These are phyloP conservation scores for Caloenas nicobarica DNA, from an alignment of 2,113 vertebrate genomes.

Conservation along the genomic window DNA sequence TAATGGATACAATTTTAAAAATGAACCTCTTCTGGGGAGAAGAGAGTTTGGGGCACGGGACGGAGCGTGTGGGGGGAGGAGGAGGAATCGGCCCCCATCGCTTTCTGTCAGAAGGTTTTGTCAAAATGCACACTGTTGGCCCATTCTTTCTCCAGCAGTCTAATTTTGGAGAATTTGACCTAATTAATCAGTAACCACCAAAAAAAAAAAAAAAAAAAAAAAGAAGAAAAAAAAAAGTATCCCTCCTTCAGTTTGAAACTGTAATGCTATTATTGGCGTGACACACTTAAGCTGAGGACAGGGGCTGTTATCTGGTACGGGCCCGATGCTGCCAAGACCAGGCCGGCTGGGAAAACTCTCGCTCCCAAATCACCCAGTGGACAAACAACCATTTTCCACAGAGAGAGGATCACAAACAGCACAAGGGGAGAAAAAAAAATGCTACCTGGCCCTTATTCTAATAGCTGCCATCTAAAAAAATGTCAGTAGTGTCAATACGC, in stretches of 20 bases:
- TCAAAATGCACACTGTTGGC: background rate
- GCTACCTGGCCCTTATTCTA: background rate
- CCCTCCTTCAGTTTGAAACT: slow-evolving; percentile 32
- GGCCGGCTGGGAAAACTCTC: background rate
- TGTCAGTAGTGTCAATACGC: rapidly evolving
- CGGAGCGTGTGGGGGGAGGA: rapidly evolving
- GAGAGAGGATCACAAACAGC: background rate
- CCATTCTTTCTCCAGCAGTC: slow-evolving; percentile 1
- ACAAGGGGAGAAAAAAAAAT: background rate
- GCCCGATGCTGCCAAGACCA: rapidly evolving
- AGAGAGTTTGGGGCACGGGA: background rate
- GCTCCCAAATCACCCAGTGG: background rate
- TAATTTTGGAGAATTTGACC: slow-evolving; percentile 76
- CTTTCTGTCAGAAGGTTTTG: background rate
- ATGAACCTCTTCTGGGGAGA: slow-evolving; percentile 60
- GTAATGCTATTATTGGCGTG: slow-evolving; percentile 53
- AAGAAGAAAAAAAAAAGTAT: background rate
- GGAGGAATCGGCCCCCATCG: background rate
- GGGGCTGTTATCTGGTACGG: background rate
- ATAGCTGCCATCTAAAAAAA: background rate
- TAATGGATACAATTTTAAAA: slow-evolving; percentile 56
- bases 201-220: background rate
- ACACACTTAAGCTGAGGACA: slow-evolving; percentile 50
- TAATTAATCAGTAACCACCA: slow-evolving; percentile 72
- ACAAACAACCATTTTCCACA: background rate